A percentile compares a stretch with the other conserved stretches of the same genome.
Evolutionary conservation across 2,797 vertebrate species (phyloP).

Genomic region (Enteromius radiatus): DNA sequence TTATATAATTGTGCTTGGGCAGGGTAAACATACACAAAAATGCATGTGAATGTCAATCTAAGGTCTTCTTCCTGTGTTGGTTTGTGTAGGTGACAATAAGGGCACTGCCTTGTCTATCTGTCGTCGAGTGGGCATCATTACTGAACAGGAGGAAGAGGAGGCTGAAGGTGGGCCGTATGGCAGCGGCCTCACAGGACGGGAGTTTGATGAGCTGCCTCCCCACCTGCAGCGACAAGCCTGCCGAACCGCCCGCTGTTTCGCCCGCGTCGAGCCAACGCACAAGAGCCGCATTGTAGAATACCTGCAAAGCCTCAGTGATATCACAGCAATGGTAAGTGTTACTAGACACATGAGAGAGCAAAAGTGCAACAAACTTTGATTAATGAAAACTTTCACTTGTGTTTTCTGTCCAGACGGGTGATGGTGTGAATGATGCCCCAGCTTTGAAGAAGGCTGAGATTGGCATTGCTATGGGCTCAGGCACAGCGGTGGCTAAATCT

Average conservation of each 20-base stretch:
- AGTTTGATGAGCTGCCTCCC: constrained; percentile 82
- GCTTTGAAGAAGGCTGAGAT: constrained; percentile 83
- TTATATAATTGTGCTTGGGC: neutral
- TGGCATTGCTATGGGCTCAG: constrained; percentile 83
- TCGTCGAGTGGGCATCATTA: constrained; percentile 82
- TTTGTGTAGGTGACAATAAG: constrained; percentile 80
- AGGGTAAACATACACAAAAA: neutral
- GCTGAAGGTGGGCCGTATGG: constrained; percentile 59
- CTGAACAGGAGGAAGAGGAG: constrained; percentile 80
- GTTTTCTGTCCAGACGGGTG: constrained; percentile 74
- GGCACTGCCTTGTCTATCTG: constrained; percentile 83
- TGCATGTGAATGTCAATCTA: neutral
- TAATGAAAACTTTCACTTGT: neutral
- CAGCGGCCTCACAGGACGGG: constrained; percentile 77
- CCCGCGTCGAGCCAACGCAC: constrained; percentile 81
- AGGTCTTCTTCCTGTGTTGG: neutral
- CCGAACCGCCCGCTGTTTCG: constrained; percentile 74
- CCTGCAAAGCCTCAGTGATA: constrained; percentile 80
- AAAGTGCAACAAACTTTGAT: neutral
- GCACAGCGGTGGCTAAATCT: constrained; percentile 81
- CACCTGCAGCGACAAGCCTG: constrained; percentile 80
- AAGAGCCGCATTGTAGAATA: constrained; percentile 85
- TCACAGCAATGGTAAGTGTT: constrained; percentile 80
- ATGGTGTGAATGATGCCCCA: constrained; percentile 81
- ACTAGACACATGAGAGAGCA: neutral